Conservation (phyloP, 2,113 vertebrate genomes). For the Natator depressus region DNA sequence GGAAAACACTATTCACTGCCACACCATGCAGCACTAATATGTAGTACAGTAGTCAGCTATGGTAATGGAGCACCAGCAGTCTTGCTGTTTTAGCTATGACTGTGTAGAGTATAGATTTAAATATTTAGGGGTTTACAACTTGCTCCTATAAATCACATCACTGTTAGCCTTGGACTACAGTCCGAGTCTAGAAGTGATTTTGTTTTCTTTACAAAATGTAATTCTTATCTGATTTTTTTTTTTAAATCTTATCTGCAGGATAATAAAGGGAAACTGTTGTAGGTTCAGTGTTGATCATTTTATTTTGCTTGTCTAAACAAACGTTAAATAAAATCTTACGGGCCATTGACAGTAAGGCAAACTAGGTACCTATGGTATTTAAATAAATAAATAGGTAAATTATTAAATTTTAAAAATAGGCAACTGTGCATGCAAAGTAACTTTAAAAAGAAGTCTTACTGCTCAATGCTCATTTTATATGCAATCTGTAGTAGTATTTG, state of each 20-base stretch:
- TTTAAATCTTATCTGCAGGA: fast-evolving
- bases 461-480: not conserved
- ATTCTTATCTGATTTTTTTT: not conserved
- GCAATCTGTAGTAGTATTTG: not conserved
- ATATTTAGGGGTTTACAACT: not conserved
- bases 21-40: not conserved
- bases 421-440: not conserved
- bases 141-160: not conserved
- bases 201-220: not conserved
- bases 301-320: slow-evolving; percentile 13
- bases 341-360: not conserved
- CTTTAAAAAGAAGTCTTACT: not conserved
- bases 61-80: not conserved
- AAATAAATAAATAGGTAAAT: slow-evolving; percentile 7
- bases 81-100: not conserved
- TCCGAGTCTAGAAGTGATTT: not conserved
- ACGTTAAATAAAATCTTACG: not conserved
- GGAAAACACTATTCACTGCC: not conserved
- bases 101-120: not conserved
- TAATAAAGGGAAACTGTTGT: not conserved
- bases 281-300: not conserved
- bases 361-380: not conserved
- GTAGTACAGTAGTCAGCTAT: not conserved
- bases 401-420: not conserved
- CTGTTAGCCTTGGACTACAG: not conserved